Percentiles rank a stretch among this genome's conserved stretches.
phyloP scores from a whole-genome alignment of 1,140 invertebrate genomes.

The Augochlora pura region DNA sequence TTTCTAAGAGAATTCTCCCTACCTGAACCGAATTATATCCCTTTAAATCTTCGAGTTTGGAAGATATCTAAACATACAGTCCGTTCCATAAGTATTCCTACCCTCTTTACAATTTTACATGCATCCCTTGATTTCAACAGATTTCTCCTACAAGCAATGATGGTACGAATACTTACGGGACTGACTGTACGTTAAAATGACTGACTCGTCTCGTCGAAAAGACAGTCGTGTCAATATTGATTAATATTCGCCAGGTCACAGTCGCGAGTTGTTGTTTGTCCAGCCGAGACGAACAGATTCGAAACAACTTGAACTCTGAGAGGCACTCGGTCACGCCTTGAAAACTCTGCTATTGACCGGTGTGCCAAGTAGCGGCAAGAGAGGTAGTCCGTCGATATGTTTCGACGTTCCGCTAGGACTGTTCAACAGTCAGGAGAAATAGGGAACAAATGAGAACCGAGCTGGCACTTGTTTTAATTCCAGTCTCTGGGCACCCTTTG shows the following conservation, averaged over 20 bases:
- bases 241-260: neutral
- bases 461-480: conserved; percentile 60
- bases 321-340: neutral
- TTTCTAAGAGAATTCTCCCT: too few species aligned
- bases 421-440: neutral
- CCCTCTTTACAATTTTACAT: too few species aligned
- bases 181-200: too few species aligned
- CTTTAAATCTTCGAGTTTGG: too few species aligned
- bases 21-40: too few species aligned
- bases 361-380: neutral
- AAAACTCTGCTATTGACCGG: conserved; percentile 7
- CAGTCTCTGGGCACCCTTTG: conserved; percentile 47
- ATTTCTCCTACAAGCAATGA: too few species aligned
- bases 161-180: too few species aligned
- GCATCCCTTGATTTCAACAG: too few species aligned
- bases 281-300: neutral
- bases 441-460: conserved; percentile 25
- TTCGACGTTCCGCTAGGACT: conserved; percentile 15
- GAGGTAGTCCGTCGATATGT: conserved; percentile 44
- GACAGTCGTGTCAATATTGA: neutral
- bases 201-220: too few species aligned
- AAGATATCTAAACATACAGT: too few species aligned
- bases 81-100: too few species aligned
- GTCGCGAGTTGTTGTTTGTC: neutral
- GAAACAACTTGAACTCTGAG: neutral